phyloP scores from a whole-genome alignment of 2,113 vertebrate species.

The Pithys albifrons region DNA sequence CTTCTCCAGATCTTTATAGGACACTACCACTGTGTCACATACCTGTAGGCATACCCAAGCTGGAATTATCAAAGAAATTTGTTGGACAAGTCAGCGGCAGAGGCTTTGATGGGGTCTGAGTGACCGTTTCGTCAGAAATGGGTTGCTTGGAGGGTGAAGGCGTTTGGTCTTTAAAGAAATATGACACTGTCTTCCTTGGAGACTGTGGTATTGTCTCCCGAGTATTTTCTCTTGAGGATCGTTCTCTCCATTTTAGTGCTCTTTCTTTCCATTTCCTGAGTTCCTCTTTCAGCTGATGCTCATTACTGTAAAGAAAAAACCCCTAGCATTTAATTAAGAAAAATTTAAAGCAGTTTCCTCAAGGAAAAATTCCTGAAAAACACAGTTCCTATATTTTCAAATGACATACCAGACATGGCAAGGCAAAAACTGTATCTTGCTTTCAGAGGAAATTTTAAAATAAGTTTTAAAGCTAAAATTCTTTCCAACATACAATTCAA shows the following conservation, averaged over 20 bases:
- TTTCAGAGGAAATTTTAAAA: background rate
- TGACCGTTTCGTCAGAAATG: background rate
- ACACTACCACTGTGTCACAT: background rate
- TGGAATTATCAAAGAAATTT: constrained; percentile 66
- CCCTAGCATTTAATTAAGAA: background rate
- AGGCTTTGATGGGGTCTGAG: background rate
- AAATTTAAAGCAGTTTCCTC: background rate
- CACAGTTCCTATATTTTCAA: background rate
- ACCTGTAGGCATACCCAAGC: constrained; percentile 40
- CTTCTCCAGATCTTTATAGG: background rate
- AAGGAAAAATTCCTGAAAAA: background rate
- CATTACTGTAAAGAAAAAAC: constrained; percentile 21
- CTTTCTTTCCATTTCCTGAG: constrained; percentile 59
- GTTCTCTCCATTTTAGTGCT: constrained; percentile 41
- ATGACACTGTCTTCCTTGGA: constrained; percentile 12
- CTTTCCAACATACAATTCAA: background rate
- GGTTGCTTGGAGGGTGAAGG: constrained; percentile 14
- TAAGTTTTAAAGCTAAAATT: background rate
- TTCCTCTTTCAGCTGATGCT: constrained; percentile 55
- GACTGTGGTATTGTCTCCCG: background rate
- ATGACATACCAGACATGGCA: background rate
- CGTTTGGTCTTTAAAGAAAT: background rate
- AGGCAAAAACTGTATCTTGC: background rate
- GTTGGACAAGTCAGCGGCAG: background rate
- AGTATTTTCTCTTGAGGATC: background rate